Conservation (phyloP, 2,797 vertebrate species). For the Enteromius argenteus region DNA sequence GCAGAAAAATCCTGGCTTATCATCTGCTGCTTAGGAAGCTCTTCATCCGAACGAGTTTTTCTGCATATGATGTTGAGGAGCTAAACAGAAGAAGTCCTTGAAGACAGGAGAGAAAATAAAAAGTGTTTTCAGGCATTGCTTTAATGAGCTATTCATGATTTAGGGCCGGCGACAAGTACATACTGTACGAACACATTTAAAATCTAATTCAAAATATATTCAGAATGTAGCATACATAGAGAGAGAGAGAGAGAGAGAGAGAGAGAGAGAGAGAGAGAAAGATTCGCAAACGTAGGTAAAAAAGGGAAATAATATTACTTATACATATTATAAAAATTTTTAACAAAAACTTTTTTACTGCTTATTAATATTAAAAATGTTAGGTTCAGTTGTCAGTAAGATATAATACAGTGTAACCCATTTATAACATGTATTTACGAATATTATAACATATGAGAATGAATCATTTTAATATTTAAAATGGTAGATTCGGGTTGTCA, state of each 20-base stretch:
- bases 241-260: too few relatives aligned
- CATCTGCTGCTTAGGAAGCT: conserved; percentile 17
- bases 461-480: not conserved
- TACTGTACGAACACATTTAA: not conserved
- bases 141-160: not conserved
- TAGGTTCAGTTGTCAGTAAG: not conserved
- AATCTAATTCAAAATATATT: not conserved
- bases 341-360: not conserved
- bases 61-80: not conserved
- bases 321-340: not conserved
- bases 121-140: not conserved
- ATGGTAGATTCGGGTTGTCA: not conserved
- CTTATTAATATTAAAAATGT: not conserved
- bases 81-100: not conserved
- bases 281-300: too few relatives aligned
- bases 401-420: not conserved
- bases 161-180: not conserved
- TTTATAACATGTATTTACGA: too few relatives aligned
- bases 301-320: not conserved
- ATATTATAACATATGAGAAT: too few relatives aligned
- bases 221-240: not conserved
- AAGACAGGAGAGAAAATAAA: not conserved
- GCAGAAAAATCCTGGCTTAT: conserved; percentile 37
- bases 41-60: not conserved
- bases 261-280: not conserved